phyloP scores from a whole-genome alignment of 2,888 invertebrate species.

The Stenodema calcarata region DNA sequence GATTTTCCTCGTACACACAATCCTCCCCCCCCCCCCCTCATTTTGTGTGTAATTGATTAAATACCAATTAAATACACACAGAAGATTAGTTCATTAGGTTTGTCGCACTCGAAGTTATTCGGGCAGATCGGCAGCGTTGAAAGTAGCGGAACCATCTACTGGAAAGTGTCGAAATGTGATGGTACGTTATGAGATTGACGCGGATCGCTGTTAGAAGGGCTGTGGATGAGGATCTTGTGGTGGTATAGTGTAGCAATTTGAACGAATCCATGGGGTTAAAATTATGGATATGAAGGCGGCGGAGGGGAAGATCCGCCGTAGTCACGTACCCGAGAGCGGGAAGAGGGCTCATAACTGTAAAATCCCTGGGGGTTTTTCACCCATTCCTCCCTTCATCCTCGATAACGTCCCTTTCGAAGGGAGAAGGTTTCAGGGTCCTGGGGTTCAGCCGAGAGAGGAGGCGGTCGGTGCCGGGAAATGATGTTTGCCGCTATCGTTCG shows the following conservation, averaged over 20 bases:
- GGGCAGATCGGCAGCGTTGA: too few relatives aligned
- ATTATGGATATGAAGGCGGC: neutral
- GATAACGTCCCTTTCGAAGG: neutral
- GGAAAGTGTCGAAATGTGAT: too few relatives aligned
- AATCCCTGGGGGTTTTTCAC: neutral
- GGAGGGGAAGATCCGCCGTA: neutral
- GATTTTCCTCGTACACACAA: too few relatives aligned
- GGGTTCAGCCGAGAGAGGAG: neutral
- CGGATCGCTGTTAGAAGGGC: too few relatives aligned
- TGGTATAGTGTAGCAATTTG: neutral
- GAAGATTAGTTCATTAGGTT: too few relatives aligned
- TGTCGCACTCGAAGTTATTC: too few relatives aligned
- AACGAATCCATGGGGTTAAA: neutral
- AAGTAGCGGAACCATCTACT: too few relatives aligned
- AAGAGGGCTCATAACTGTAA: constrained; percentile 6
- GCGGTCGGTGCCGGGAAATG: neutral
- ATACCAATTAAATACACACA: too few relatives aligned
- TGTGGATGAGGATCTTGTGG: too few relatives aligned
- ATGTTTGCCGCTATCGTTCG: constrained; percentile 1
- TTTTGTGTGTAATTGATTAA: too few relatives aligned
- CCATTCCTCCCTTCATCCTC: neutral
- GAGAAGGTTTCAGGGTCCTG: neutral
- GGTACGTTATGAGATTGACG: too few relatives aligned
- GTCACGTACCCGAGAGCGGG: neutral
- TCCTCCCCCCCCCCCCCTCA: too few relatives aligned